Evolutionary conservation across 2,113 vertebrate species (phyloP).

Genomic region (Misgurnus anguillicaudatus): DNA sequence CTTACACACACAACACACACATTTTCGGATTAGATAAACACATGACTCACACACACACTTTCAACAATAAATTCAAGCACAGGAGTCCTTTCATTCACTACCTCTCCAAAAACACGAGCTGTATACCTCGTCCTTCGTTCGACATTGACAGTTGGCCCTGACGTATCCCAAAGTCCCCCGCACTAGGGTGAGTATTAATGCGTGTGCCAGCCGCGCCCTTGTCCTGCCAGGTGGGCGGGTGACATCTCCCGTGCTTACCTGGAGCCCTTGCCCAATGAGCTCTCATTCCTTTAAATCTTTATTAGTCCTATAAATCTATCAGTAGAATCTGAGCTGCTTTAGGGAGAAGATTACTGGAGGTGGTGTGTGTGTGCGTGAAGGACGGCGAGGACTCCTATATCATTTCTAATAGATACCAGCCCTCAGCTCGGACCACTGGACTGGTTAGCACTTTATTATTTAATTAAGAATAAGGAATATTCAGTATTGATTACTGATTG

Average conservation of each 20-base stretch:
- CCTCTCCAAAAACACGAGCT: not conserved
- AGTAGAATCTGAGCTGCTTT: conserved; percentile 37
- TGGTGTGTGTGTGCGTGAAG: conserved; percentile 32
- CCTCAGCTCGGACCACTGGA: not conserved
- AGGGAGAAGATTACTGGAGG: conserved; percentile 38
- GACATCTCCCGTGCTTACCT: conserved; percentile 12
- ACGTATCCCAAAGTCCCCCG: conserved; percentile 43
- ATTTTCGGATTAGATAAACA: too few relatives aligned
- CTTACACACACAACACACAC: conserved; percentile 53
- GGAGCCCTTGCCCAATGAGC: conserved; percentile 20
- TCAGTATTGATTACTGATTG: conserved; percentile 8
- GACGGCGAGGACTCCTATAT: conserved; percentile 3
- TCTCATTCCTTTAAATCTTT: conserved; percentile 40
- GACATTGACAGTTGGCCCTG: conserved; percentile 23
- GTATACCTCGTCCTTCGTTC: conserved; percentile 32
- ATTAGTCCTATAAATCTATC: conserved; percentile 49
- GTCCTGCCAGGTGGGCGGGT: not conserved
- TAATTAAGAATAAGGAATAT: not conserved
- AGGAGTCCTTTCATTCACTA: not conserved
- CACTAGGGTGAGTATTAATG: conserved; percentile 29
- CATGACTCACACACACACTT: not conserved
- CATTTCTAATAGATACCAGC: not conserved
- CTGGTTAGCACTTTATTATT: not conserved
- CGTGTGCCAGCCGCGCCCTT: conserved; percentile 46
- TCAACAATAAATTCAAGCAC: not conserved